Percentiles rank a stretch among this genome's conserved stretches.
Evolutionary conservation across 2,888 invertebrate species (phyloP).

Genomic region (Junonia oenone): DNA sequence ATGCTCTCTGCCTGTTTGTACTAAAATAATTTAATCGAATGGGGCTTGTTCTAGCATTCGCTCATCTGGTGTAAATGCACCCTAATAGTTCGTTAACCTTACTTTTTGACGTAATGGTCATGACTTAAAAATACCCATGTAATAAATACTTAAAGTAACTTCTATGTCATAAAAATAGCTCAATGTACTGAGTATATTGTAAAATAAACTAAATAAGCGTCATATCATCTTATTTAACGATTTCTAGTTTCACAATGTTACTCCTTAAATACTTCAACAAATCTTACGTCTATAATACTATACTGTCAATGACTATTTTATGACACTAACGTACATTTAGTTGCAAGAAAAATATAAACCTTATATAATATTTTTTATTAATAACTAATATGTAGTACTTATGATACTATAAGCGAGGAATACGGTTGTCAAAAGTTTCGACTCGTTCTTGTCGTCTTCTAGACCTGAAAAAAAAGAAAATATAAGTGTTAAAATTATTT

Average conservation of each 20-base stretch:
- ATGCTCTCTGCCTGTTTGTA: too few species aligned
- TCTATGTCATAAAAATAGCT: neutral
- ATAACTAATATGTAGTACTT: neutral
- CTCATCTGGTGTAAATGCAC: too few species aligned
- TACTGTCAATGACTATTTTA: neutral
- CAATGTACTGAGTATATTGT: neutral
- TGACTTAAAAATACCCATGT: neutral
- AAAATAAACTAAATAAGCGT: constrained; percentile 15
- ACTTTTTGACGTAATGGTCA: neutral
- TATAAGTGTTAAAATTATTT: too few species aligned
- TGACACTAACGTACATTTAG: neutral
- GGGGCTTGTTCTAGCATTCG: too few species aligned
- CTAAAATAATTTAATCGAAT: too few species aligned
- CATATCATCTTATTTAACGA: neutral
- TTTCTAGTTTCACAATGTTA: neutral
- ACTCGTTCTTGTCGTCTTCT: neutral
- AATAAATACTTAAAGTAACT: neutral
- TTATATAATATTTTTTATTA: neutral
- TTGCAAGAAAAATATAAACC: neutral
- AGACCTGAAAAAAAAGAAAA: constrained; percentile 11
- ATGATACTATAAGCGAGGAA: neutral
- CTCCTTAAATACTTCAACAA: neutral
- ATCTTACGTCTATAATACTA: constrained; percentile 12
- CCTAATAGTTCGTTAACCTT: neutral
- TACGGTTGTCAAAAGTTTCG: constrained; percentile 9